These are phyloP conservation scores for Monochamus saltuarius DNA, from an alignment of 1,140 invertebrate species.

Conservation along the genomic window DNA sequence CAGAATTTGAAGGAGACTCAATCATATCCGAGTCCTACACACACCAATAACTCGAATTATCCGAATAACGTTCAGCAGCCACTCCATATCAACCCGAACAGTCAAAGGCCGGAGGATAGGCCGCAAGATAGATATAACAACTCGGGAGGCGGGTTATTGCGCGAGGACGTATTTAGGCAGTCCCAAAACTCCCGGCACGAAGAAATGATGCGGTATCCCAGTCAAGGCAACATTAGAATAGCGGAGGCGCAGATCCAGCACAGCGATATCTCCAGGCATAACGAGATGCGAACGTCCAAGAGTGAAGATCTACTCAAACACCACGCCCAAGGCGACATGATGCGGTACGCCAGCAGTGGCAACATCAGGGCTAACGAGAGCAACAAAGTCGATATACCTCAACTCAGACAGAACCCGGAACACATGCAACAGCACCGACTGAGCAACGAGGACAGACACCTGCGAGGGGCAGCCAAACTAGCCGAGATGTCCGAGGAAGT, in stretches of 20 bases:
- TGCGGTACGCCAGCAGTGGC: slow-evolving; percentile 48
- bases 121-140: slow-evolving; percentile 18
- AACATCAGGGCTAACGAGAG: slow-evolving; percentile 44
- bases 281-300: slow-evolving; percentile 46
- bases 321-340: slow-evolving; percentile 41
- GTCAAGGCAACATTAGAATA: slow-evolving; percentile 41
- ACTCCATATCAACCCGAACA: slow-evolving; percentile 31
- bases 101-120: slow-evolving; percentile 35
- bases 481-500: slow-evolving; percentile 83
- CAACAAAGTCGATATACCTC: slow-evolving; percentile 32
- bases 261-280: slow-evolving; percentile 28
- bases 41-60: slow-evolving; percentile 31
- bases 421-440: slow-evolving; percentile 29
- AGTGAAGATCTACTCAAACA: slow-evolving; percentile 48
- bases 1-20: slow-evolving; percentile 17
- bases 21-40: slow-evolving; percentile 34
- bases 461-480: slow-evolving; percentile 73
- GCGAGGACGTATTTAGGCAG: slow-evolving; percentile 40
- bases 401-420: slow-evolving; percentile 28
- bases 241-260: slow-evolving; percentile 41
- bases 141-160: slow-evolving; percentile 31
- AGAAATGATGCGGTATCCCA: slow-evolving; percentile 46
- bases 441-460: slow-evolving; percentile 34
- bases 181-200: slow-evolving; percentile 40
- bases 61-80: slow-evolving; percentile 31